A percentile compares a stretch with the other conserved stretches of the same genome.
Evolutionary conservation across 2,113 vertebrate genomes (phyloP).

Genomic region (Anoplopoma fimbria): DNA sequence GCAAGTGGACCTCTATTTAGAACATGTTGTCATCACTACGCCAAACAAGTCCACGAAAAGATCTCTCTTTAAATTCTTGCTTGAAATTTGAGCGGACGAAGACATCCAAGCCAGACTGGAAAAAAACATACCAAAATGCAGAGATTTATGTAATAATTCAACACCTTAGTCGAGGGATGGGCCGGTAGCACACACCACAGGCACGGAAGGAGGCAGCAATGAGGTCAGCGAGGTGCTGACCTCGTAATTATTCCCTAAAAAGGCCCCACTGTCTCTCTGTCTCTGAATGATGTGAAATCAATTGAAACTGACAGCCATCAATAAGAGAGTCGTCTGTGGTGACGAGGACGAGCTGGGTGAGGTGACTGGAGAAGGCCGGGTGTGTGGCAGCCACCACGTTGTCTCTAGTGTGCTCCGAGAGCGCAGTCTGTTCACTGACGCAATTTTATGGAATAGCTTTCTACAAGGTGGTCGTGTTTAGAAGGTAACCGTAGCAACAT

Average conservation of each 20-base stretch:
- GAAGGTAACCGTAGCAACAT: background rate
- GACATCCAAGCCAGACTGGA: too few species aligned
- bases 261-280: background rate
- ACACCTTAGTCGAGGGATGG: background rate
- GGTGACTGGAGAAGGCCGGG: background rate
- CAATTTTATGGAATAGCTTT: too few species aligned
- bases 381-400: too few species aligned
- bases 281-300: background rate
- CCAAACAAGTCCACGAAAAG: too few species aligned
- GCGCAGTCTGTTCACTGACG: too few species aligned
- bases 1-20: too few species aligned
- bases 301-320: background rate
- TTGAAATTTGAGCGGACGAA: too few species aligned
- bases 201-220: background rate
- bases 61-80: too few species aligned
- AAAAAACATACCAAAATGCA: background rate
- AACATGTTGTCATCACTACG: too few species aligned
- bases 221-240: background rate
- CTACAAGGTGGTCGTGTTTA: too few species aligned
- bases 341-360: background rate
- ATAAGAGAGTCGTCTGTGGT: background rate
- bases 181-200: too few species aligned
- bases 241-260: background rate
- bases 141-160: background rate
- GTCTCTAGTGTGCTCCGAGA: too few species aligned